Evolutionary conservation across 2,888 invertebrate genomes (phyloP).

Genomic region (Ophioninae sp.): DNA sequence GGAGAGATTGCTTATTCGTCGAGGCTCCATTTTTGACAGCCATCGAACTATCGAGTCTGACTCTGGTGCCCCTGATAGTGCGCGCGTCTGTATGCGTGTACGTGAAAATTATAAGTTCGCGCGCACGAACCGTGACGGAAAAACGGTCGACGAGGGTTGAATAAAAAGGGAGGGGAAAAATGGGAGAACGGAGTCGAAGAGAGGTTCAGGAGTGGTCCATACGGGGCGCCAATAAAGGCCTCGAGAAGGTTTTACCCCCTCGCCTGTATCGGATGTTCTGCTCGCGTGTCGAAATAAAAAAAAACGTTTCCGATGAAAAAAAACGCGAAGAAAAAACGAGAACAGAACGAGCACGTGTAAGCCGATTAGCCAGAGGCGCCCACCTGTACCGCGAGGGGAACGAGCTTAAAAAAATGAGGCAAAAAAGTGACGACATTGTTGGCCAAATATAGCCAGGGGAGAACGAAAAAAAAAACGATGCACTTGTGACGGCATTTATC

Average conservation of each 20-base stretch:
- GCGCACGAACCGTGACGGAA: slow-evolving; percentile 51
- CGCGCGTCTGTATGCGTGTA: slow-evolving; percentile 55
- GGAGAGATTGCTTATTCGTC: slow-evolving; percentile 36
- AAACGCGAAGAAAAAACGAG: slow-evolving; percentile 23
- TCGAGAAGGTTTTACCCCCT: slow-evolving; percentile 42
- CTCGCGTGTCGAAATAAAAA: slow-evolving; percentile 42
- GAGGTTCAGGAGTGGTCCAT: slow-evolving; percentile 39
- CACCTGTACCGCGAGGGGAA: slow-evolving; percentile 34
- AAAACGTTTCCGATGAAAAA: slow-evolving; percentile 19
- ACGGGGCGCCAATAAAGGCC: slow-evolving; percentile 36
- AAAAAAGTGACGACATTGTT: slow-evolving; percentile 47
- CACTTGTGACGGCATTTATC: slow-evolving; percentile 26
- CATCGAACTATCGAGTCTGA: slow-evolving; percentile 63
- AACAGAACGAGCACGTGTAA: slow-evolving; percentile 28
- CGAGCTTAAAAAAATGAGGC: slow-evolving; percentile 27
- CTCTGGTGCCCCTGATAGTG: slow-evolving; percentile 26
- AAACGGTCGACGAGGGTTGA: slow-evolving; percentile 52
- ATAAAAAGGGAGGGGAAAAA: slow-evolving; percentile 52
- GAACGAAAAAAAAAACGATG: slow-evolving; percentile 11
- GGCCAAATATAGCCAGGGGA: slow-evolving; percentile 20
- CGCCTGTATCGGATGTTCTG: slow-evolving; percentile 26
- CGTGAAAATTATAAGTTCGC: slow-evolving; percentile 69
- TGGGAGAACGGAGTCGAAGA: slow-evolving; percentile 27
- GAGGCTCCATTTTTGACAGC: slow-evolving; percentile 52
- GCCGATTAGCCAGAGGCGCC: slow-evolving; percentile 35